Conservation (phyloP, 2,797 vertebrate genomes). For the Knipowitschia caucasica region DNA sequence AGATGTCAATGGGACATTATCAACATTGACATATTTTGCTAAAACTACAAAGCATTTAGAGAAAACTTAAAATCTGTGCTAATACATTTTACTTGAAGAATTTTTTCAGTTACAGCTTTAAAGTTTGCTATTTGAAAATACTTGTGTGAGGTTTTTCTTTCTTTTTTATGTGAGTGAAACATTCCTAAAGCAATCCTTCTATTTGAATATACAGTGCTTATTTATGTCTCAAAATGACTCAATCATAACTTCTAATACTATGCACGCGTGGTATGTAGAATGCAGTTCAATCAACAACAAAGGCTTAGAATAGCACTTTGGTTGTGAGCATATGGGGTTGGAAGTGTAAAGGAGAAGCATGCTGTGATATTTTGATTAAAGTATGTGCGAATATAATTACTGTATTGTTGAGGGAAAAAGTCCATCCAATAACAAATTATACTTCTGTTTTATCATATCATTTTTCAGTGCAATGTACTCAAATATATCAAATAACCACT, state of each 20-base stretch:
- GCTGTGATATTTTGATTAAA: not conserved
- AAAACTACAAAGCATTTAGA: not conserved
- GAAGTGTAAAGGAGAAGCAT: not conserved
- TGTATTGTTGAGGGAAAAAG: constrained; percentile 30
- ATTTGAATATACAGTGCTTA: not conserved
- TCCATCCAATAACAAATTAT: not conserved
- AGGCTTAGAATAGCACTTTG: not conserved
- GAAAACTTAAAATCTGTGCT: not conserved
- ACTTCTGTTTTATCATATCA: not conserved
- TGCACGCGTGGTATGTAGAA: not conserved
- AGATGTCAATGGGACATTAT: not conserved
- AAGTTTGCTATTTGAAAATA: too few relatives aligned
- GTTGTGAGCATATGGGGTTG: not conserved
- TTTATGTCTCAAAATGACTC: not conserved
- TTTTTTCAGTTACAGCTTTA: not conserved
- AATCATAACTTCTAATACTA: not conserved
- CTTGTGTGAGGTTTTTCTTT: not conserved
- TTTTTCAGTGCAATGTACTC: not conserved
- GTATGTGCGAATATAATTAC: constrained; percentile 52
- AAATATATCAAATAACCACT: not conserved
- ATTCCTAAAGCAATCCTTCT: not conserved
- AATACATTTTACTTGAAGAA: not conserved
- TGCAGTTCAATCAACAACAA: not conserved
- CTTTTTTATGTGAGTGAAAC: not conserved
- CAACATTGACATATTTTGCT: not conserved